Base-by-base conservation (phyloP, 2,888 invertebrate species). In the Notodonta ziczac region DNA sequence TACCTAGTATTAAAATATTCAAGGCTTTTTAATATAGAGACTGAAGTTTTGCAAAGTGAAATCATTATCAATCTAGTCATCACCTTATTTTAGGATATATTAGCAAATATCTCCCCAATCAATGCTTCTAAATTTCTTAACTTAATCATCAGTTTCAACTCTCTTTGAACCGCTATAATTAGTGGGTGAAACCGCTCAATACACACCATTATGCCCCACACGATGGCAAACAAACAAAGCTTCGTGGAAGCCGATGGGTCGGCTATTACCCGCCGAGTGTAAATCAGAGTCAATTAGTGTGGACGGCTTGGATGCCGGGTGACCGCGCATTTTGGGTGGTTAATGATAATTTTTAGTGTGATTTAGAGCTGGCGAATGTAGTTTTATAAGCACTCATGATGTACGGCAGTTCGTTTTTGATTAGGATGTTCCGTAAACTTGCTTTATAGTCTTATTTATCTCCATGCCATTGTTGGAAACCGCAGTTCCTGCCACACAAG, bases 231-330 rank as follows among this genome's bases (percentile, higher is more conserved):
- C 70, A 79, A 78, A 79, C 74, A 78, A 69, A 63, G 64, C 70
- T 75, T 75, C 74, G 66, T 64, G 78, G 76, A 79, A 81, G 74
- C 69, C 71, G 67, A 74, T 61, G 68, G 65, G 59, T 59, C 62
- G 75, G 81, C 83, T 82, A 85, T 87, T 85, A 83, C 83, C 82
- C 80, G 65, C 79, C 70, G 66, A 82, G 84, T 87, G 85, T 90
- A 89, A 90, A 90, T 90, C 87, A 87, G 82, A 82, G 78, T 82
- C 89, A 87, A 88, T 89, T 87, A 88, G 86, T 73, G 61, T 72
- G 77, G 76, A 75, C 76, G 75, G 76, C 75, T 71, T 69, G 70
- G 69, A 70, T 70, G 68, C 72, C 67, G 69, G 74, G 75, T 74
- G 77, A 70, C 77, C 76, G 76, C 76, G 76, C 77, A 80, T 77